Base-by-base conservation (phyloP, 2,888 invertebrate species). In the Ptilodon capucinus region DNA sequence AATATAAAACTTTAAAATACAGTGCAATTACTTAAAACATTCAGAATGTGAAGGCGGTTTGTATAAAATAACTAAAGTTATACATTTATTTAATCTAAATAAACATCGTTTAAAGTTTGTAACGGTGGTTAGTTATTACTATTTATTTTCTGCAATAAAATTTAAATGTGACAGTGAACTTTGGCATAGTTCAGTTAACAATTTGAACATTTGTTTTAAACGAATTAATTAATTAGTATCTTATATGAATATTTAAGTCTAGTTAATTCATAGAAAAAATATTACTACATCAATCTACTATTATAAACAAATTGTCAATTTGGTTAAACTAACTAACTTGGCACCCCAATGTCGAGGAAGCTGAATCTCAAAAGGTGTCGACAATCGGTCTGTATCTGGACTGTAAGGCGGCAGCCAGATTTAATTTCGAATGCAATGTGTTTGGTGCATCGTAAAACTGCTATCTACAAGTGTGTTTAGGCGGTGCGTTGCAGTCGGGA, bases 1-100 rank as follows among this genome's bases (percentile, higher is more conserved):
- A 77, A 82, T 82, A 79, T 76, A 79, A 81, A 82, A 78, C 67
- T 68, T 74, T 71, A 73, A 65, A 68, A 79, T 80, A 74, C 74
- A 71, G 74, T 76, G 70, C 73, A 73, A 67, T 67, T 61, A 57
- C n/a, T n/a, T n/a, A 57, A 64, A 63, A 66, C 61, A 67, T 67
- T 66, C 57, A 61, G 55, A 64, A 63, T 60, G 59, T 73, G 71
- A 65, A 71, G 73, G 74, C 73, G 73, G 74, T 67, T 74, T 64
- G 62, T 70, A 70, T 62, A 55, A 66, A 70, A 72, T 52, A 63
- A 55, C 64, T 65, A 63, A 64, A 64, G 45, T 60, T 60, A n/a
- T n/a, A 58, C 50, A 60, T 57, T 68, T 60, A 53, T 28, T 50
- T 48, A 36, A 56, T 60, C 66, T 65, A 65, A 54, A 63, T 41